phyloP scores from a whole-genome alignment of 2,888 invertebrate genomes.

The Brenthis hecate region DNA sequence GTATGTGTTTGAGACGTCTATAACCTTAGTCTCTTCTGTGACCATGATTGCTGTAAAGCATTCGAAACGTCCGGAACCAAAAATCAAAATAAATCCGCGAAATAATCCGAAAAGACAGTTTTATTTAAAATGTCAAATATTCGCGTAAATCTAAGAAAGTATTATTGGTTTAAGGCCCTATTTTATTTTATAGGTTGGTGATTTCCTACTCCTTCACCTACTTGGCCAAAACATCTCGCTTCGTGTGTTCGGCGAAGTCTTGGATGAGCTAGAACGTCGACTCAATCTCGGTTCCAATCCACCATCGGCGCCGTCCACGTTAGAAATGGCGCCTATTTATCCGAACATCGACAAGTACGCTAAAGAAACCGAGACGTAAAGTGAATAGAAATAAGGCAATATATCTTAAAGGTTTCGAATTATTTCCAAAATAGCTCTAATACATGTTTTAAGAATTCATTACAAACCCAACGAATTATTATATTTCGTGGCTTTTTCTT shows the following conservation, averaged over 20 bases:
- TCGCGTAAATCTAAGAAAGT: too few relatives aligned
- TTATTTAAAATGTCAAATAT: too few relatives aligned
- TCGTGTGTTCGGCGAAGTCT: constrained; percentile 89
- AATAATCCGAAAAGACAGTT: too few relatives aligned
- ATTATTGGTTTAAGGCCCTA: not conserved
- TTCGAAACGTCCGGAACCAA: too few relatives aligned
- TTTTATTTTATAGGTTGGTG: constrained; percentile 86
- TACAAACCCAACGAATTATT: constrained; percentile 25
- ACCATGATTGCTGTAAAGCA: too few relatives aligned
- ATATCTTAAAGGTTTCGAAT: constrained; percentile 23
- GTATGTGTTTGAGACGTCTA: too few relatives aligned
- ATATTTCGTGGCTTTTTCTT: constrained; percentile 37
- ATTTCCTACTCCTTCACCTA: constrained; percentile 91
- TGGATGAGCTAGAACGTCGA: constrained; percentile 89
- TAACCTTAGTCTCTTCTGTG: too few relatives aligned
- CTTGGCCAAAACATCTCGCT: constrained; percentile 94
- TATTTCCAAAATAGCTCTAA: constrained; percentile 35
- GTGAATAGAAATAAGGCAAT: constrained; percentile 30
- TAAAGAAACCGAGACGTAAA: constrained; percentile 92
- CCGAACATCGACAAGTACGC: constrained; percentile 89
- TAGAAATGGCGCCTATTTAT: constrained; percentile 93
- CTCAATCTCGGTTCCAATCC: constrained; percentile 88
- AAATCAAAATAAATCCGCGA: too few relatives aligned
- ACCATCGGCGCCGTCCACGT: constrained; percentile 92
- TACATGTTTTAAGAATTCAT: constrained; percentile 42